Conservation (phyloP, 35 echinoderm and acorn worm genomes). For the Apostichopus californicus region DNA sequence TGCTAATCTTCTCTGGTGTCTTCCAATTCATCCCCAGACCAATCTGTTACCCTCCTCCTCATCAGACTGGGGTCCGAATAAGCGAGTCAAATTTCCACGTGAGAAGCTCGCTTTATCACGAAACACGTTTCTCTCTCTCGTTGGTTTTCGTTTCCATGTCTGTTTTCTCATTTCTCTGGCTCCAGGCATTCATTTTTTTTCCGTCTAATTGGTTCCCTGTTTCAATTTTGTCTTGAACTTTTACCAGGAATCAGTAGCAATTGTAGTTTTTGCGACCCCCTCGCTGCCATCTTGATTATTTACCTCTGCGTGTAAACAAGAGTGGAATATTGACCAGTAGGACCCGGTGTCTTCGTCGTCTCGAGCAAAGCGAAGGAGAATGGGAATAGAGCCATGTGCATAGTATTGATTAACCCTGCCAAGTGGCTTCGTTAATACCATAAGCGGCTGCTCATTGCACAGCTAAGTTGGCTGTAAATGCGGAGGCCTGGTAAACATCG, state of each 20-base stretch:
- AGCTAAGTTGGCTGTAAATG: not conserved
- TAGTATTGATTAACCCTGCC: constrained; percentile 32
- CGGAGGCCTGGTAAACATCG: constrained; percentile 33
- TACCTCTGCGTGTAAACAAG: constrained; percentile 20
- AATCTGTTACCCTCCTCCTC: not conserved
- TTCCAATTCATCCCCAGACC: not conserved
- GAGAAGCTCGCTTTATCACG: not conserved
- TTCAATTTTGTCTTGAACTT: constrained; percentile 13
- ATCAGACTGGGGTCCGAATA: not conserved
- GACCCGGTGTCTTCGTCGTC: not conserved
- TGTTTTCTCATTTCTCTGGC: constrained; percentile 17
- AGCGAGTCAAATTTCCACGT: not conserved
- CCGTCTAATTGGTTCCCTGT: constrained; percentile 41
- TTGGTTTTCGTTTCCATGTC: not conserved
- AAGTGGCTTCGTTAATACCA: constrained; percentile 40
- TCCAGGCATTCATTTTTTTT: constrained; percentile 11
- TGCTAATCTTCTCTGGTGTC: not conserved
- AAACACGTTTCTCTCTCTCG: not conserved
- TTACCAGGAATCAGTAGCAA: constrained; percentile 19
- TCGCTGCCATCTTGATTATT: not conserved
- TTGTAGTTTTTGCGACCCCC: not conserved
- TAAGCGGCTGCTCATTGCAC: not conserved
- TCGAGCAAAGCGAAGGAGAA: not conserved
- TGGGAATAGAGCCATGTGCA: not conserved
- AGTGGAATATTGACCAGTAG: constrained; percentile 7